Conservation (phyloP, 1,140 invertebrate genomes). For the Hirudo medicinalis region DNA sequence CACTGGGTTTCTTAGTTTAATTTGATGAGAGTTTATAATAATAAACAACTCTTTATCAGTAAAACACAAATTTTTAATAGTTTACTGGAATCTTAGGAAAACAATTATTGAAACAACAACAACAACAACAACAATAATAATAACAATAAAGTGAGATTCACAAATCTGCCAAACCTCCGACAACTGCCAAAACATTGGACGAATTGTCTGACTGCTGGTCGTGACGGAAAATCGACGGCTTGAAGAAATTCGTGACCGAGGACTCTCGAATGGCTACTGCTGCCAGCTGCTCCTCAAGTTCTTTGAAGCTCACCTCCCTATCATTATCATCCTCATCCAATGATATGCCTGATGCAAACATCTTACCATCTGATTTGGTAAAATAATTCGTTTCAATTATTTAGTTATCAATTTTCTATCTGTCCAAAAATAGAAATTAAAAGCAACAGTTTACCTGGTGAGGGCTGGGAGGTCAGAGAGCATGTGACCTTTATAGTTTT, state of each 20-base stretch:
- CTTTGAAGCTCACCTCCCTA: slow-evolving; percentile 40
- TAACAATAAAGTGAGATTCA: not conserved
- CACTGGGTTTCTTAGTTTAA: too few relatives aligned
- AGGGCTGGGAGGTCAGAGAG: slow-evolving; percentile 41
- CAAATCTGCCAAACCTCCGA: slow-evolving; percentile 46
- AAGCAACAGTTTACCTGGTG: slow-evolving; percentile 25
- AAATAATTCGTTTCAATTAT: not conserved
- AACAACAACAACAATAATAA: too few relatives aligned
- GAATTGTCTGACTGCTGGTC: slow-evolving; percentile 50
- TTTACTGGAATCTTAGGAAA: too few relatives aligned
- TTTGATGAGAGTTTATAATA: too few relatives aligned
- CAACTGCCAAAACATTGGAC: slow-evolving; percentile 53
- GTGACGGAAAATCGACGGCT: slow-evolving; percentile 59
- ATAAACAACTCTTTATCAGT: too few relatives aligned
- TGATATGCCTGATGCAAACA: not conserved
- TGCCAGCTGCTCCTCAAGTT: slow-evolving; percentile 63
- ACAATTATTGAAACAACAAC: too few relatives aligned
- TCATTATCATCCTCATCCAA: slow-evolving; percentile 29
- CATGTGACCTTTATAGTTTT: slow-evolving; percentile 54
- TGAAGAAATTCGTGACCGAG: slow-evolving; percentile 43
- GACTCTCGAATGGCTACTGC: slow-evolving; percentile 44
- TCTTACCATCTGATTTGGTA: not conserved
- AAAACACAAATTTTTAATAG: too few relatives aligned
- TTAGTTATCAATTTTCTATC: too few relatives aligned
- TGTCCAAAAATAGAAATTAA: too few relatives aligned